phyloP scores from a whole-genome alignment of 2,888 invertebrate species.

The Drosophila nigritarsus region DNA sequence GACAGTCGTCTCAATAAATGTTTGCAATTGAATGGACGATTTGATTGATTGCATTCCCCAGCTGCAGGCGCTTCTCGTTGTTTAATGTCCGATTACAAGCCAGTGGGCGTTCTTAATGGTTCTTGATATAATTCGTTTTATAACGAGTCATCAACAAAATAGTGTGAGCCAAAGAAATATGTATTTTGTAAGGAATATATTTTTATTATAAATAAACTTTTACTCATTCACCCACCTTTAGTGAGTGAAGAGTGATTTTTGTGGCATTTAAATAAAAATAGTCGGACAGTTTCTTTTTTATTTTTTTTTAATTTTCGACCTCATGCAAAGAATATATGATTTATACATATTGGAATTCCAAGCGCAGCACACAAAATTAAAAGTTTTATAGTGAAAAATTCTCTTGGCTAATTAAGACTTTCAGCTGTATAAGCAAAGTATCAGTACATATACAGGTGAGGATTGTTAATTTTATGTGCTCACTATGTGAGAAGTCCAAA shows the following conservation, averaged over 20 bases:
- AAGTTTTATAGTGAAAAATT: conserved; percentile 47
- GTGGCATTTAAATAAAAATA: conserved; percentile 66
- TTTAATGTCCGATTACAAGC: conserved; percentile 22
- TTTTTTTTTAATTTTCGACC: conserved; percentile 40
- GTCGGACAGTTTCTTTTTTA: conserved; percentile 21
- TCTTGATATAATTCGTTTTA: conserved; percentile 6
- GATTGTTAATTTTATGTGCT: conserved; percentile 69
- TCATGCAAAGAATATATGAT: conserved; percentile 33
- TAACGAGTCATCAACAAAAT: conserved; percentile 10
- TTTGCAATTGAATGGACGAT: conserved; percentile 61
- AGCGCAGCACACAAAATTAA: conserved; percentile 37
- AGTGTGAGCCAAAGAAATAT: background rate
- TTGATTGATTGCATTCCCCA: conserved; percentile 71
- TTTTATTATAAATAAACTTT: conserved; percentile 23
- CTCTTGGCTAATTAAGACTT: conserved; percentile 61
- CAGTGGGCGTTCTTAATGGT: conserved; percentile 30
- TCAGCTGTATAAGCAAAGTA: conserved; percentile 59
- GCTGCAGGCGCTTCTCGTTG: conserved; percentile 28
- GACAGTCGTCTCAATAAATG: conserved; percentile 60
- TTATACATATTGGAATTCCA: conserved; percentile 23
- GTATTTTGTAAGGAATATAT: background rate
- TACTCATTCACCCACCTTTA: conserved; percentile 27
- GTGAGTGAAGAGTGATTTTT: conserved; percentile 54
- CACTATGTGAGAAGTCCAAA: conserved; percentile 54
- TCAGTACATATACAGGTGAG: conserved; percentile 64